phyloP scores from a whole-genome alignment of 2,888 invertebrate genomes.

The Scaptomyza polygonia region DNA sequence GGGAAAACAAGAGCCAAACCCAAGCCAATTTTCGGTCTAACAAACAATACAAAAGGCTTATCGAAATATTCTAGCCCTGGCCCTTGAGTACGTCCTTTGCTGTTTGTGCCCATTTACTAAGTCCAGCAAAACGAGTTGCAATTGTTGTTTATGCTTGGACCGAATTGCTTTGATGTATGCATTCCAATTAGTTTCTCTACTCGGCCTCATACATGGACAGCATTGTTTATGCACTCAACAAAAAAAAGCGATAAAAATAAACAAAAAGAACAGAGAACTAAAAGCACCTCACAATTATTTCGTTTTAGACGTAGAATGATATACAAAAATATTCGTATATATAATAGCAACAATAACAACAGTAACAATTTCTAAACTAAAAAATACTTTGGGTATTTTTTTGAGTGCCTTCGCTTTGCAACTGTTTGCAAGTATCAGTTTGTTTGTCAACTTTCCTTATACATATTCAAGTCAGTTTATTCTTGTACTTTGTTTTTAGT shows the following conservation, averaged over 20 bases:
- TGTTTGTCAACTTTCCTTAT: neutral
- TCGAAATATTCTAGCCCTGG: conserved; percentile 29
- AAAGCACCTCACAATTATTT: neutral
- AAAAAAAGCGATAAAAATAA: too few relatives aligned
- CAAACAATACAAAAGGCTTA: conserved; percentile 36
- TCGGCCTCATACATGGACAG: conserved; percentile 2
- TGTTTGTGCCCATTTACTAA: neutral
- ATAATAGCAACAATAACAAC: too few relatives aligned
- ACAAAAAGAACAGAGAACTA: neutral
- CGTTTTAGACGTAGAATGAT: too few relatives aligned
- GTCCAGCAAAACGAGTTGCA: conserved; percentile 4
- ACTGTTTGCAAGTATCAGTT: neutral
- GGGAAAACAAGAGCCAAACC: neutral
- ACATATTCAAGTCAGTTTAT: neutral
- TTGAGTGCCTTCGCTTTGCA: neutral
- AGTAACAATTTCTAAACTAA: too few relatives aligned
- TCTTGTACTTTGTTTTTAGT: conserved; percentile 4
- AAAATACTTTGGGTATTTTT: neutral
- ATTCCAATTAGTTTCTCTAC: conserved; percentile 44
- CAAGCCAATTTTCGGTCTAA: conserved; percentile 18
- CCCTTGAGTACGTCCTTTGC: conserved; percentile 11
- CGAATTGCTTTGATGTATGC: conserved; percentile 44
- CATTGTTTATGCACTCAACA: too few relatives aligned
- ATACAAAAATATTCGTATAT: too few relatives aligned
- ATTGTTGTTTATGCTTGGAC: conserved; percentile 32